Percentiles rank a stretch among this genome's conserved stretches.
Conservation (phyloP, 2,113 vertebrate genomes). For the Calcarius ornatus region DNA sequence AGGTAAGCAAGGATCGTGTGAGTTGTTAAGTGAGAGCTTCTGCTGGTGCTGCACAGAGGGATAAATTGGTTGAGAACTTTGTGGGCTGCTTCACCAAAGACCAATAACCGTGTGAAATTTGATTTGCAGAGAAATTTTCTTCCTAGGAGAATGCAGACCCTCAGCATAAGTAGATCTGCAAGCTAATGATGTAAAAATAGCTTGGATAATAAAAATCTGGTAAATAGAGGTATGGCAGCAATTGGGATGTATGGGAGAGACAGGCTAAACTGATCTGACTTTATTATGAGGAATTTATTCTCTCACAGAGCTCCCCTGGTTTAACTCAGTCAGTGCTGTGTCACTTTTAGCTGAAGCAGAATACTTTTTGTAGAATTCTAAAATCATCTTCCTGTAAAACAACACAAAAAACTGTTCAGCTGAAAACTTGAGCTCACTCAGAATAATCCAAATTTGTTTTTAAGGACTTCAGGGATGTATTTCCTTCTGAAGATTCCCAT, state of each 20-base stretch:
- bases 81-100: background rate
- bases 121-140: background rate
- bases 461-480: background rate
- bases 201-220: background rate
- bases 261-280: background rate
- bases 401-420: background rate
- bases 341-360: background rate
- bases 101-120: background rate
- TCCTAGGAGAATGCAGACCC: background rate
- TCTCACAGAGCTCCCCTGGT: background rate
- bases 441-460: background rate
- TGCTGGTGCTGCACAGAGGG: background rate
- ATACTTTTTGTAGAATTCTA: background rate
- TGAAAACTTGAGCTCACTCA: background rate
- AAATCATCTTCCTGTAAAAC: background rate
- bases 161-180: slow-evolving; percentile 2
- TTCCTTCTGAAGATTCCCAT: background rate
- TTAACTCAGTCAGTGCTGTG: background rate
- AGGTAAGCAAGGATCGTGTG: background rate
- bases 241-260: background rate
- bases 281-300: background rate
- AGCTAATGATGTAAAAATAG: background rate
- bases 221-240: background rate
- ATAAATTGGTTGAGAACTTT: background rate
- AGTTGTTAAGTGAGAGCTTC: background rate